A percentile compares a stretch with the other conserved stretches of the same genome.
Conservation (phyloP, 1,140 invertebrate genomes). For the Drusus annulatus region DNA sequence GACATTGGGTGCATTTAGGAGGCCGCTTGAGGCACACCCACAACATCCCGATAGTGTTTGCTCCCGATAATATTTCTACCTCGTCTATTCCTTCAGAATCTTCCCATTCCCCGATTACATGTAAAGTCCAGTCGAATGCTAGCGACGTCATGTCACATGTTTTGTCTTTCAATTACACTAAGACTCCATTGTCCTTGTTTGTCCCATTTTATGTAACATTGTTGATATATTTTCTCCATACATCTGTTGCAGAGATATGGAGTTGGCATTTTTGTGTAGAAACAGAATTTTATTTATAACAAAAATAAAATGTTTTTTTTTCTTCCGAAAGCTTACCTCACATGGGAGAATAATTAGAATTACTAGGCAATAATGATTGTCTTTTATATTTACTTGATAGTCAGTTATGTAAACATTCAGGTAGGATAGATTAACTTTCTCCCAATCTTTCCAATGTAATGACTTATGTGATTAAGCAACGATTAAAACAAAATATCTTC, state of each 20-base stretch:
- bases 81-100: background rate
- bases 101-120: background rate
- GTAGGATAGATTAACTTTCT: constrained; percentile 6
- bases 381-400: constrained; percentile 2
- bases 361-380: background rate
- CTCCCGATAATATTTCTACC: background rate
- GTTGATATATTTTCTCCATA: constrained; percentile 28
- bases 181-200: background rate
- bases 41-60: constrained; percentile 26
- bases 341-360: background rate
- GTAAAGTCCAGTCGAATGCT: no score
- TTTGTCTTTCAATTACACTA: background rate
- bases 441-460: background rate
- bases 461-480: no score
- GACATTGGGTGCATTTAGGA: background rate
- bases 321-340: background rate
- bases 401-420: constrained; percentile 25
- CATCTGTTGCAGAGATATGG: constrained; percentile 38
- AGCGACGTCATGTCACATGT: constrained; percentile 8
- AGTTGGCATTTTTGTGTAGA: background rate
- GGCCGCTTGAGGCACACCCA: constrained; percentile 43
- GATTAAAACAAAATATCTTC: no score
- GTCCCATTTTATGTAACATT: constrained; percentile 33
- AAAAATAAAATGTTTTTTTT: no score
- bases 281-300: no score